Evolutionary conservation across 1,140 invertebrate species (phyloP), one percentile per base, ranked within the genome.

Genomic region (Drosophila ambigua): DNA sequence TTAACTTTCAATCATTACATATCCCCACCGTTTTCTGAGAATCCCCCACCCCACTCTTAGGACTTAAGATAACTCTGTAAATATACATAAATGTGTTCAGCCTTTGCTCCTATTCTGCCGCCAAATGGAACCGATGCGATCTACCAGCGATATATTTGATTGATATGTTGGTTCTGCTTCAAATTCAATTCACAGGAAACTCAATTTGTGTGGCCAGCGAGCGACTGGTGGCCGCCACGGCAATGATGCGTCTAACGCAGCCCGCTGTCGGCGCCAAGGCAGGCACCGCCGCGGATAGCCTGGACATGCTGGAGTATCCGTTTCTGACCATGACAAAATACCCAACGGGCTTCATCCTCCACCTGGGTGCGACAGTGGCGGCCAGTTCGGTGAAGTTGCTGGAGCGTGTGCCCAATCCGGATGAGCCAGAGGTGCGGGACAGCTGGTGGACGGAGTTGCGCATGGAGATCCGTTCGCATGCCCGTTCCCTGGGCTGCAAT

Each of bases 381-480:
- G 95, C 96, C 0, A 93, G 96, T 66, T 97, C 97, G 35, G 97
- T 98, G 0, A 98, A 98, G 93, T 91, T 98, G 15, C 92, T 98
- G 1, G 97, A 97, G 89, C 93, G 96, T 66, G 96, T 97, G 44
- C 94, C 94, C 13, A 96, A 95, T 92, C 92, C 95, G 62, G 97
- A 98, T 92, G 98, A 98, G 89, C 96, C 97, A 1, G 97, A 98
- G 89, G 95, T 97, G 1, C 93, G 98, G 41, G 98, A 98, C 90
- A 95, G 95, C 6, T 99, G 98, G 98, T 99, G 98, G 98, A 98
- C 96, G 0, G 98, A 99, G 93, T 93, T 99, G 9, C 93, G 98
- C 46, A 98, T 98, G 92, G 98, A 99, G 94, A 96, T 99, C 60
- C 93, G 98, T 2, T 97, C 97, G 5, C 98, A 99, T 92, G 96